Evolutionary conservation across 2,888 invertebrate species (phyloP), one percentile per base, ranked within the genome.

Genomic region (Danaus chrysippus): DNA sequence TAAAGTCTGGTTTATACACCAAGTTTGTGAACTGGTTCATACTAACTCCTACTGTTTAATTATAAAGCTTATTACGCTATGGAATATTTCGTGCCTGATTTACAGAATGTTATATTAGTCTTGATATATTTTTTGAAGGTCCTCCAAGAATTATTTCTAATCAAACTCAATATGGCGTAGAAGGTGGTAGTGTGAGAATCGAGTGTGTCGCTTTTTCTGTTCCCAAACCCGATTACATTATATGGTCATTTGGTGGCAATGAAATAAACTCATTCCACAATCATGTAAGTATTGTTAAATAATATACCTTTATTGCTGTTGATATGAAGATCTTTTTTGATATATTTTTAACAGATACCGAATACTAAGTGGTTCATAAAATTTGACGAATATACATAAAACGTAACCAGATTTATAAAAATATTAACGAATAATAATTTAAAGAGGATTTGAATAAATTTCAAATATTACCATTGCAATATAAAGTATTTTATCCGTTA

Each of bases 191-290:
- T 62, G 94, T 95, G 11, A 93, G 94, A 76, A 93, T 99, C 56
- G 97, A 97, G 82, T 99, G 98, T 84, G 92, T 95, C 54, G 96
- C 97, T 9, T 94, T 96, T 81, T 96, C 98, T 60, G 95, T 98
- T 62, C 98, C 98, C 1, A 95, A 95, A 74, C 98, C 98, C 0
- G 95, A 96, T 69, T 93, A 94, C 66, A 95, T 98, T 54, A 87
- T 94, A 42, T 98, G 98, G 98, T 94, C 94, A 17, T 96, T 95
- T 76, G 94, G 94, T 71, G 97, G 96, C 11, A 93, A 93, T 66
- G 94, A 96, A 82, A 94, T 97, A 68, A 96, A 96, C 82, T 88
- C 87, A 0, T 93, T 93, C 71, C 93, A 93, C 74, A 93, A 94
- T 75, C 91, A 93, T 73, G 91, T 91, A 78, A 77, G 75, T 71